Evolutionary conservation across 2,888 invertebrate genomes (phyloP).

Genomic region (Lasioglossum calceatum): DNA sequence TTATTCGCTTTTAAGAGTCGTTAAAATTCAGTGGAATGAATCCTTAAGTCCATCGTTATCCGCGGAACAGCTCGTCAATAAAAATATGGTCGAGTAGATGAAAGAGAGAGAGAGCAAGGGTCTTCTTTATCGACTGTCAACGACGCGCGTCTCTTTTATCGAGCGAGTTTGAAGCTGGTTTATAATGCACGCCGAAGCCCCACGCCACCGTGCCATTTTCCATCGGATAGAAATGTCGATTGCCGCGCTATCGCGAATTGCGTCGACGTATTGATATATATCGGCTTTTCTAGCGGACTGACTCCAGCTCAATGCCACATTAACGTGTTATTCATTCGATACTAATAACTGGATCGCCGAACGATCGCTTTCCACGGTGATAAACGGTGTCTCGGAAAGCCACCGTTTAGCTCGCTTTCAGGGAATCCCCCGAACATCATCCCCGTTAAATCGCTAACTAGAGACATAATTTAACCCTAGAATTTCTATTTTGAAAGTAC

Average conservation of each 20-base stretch:
- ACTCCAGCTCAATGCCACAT: constrained; percentile 38
- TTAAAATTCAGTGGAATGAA: constrained; percentile 7
- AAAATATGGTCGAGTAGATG: not conserved
- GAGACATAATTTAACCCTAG: not conserved
- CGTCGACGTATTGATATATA: constrained; percentile 33
- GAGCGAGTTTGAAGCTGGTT: not conserved
- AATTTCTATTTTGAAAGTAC: not conserved
- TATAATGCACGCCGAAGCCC: not conserved
- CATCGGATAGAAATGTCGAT: constrained; percentile 33
- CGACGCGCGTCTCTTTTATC: constrained; percentile 19
- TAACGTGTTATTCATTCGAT: constrained; percentile 44
- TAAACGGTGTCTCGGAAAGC: constrained; percentile 48
- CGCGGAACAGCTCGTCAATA: not conserved
- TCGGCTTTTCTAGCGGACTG: constrained; percentile 35
- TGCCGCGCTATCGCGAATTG: constrained; percentile 44
- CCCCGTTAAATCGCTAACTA: constrained; percentile 18
- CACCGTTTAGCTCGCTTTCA: constrained; percentile 3
- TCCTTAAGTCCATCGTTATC: not conserved
- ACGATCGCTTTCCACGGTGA: constrained; percentile 48
- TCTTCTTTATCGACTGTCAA: constrained; percentile 48
- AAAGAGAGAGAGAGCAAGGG: not conserved
- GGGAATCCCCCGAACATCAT: constrained; percentile 30
- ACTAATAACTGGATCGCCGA: constrained; percentile 41
- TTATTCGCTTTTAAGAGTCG: constrained; percentile 3
- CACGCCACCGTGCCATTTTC: not conserved